A percentile compares a stretch with the other conserved stretches of the same genome.
Conservation (phyloP, 2,888 invertebrate genomes). For the Criorhina ranunculi region DNA sequence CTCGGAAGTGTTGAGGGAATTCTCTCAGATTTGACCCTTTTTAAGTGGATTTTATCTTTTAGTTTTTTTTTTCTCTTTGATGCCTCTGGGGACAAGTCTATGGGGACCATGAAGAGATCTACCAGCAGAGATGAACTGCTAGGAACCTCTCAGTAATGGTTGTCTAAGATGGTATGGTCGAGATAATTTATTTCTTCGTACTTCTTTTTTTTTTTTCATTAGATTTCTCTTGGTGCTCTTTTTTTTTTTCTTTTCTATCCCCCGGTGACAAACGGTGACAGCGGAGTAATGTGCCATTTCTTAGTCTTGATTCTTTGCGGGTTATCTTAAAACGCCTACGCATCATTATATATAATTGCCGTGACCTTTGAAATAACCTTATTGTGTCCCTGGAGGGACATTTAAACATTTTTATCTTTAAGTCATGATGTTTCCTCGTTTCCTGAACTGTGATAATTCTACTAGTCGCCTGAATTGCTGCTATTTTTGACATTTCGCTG, state of each 20-base stretch:
- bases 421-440: background rate
- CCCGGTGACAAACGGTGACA: constrained; percentile 7
- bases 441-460: background rate
- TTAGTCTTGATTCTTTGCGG: background rate
- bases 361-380: background rate
- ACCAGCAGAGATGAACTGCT: background rate
- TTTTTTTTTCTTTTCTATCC: background rate
- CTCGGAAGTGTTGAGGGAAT: constrained; percentile 3
- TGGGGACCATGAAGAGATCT: background rate
- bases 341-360: constrained; percentile 16
- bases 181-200: constrained; percentile 2
- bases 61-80: background rate
- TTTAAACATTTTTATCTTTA: background rate
- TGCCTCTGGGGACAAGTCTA: constrained; percentile 15
- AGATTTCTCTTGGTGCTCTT: background rate
- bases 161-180: background rate
- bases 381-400: background rate
- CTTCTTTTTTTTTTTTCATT: constrained; percentile 19
- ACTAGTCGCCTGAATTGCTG: background rate
- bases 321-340: constrained; percentile 20
- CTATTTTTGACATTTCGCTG: no score
- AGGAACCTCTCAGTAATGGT: constrained; percentile 6
- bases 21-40: constrained; percentile 33
- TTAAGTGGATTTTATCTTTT: constrained; percentile 40
- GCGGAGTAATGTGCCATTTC: constrained; percentile 11